Conservation (phyloP, 2,113 vertebrate species). For the Micromys minutus region DNA sequence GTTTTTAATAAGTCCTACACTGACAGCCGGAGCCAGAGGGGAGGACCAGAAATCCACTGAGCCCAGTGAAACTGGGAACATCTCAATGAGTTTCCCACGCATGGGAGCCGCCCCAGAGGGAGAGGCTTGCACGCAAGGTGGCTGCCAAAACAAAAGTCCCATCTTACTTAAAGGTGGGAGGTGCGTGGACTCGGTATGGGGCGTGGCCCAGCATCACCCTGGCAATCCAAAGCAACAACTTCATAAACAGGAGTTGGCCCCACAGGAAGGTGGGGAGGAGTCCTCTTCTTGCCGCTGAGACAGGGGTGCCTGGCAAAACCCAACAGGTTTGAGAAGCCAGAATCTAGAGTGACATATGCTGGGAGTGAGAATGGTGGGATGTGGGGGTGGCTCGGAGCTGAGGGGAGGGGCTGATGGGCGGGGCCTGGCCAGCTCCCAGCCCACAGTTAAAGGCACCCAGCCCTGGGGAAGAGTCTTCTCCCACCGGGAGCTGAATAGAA, state of each 20-base stretch:
- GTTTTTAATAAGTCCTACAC: neutral
- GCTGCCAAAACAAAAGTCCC: neutral
- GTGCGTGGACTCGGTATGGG: neutral
- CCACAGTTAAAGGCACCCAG: neutral
- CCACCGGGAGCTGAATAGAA: neutral
- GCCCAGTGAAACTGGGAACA: neutral
- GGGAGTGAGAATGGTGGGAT: neutral
- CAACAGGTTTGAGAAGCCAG: slow-evolving; percentile 45
- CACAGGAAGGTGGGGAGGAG: neutral
- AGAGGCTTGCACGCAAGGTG: neutral
- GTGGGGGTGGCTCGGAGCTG: neutral
- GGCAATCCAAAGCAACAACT: slow-evolving; percentile 45
- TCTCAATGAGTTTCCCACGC: neutral
- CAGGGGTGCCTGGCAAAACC: neutral
- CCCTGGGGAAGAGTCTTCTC: neutral
- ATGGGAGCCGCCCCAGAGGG: neutral
- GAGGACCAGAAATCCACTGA: neutral
- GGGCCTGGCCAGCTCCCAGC: neutral
- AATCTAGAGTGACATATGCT: neutral
- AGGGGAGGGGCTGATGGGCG: neutral
- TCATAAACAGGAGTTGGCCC: slow-evolving; percentile 19
- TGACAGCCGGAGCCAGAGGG: neutral
- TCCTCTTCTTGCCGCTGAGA: neutral
- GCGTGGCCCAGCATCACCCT: neutral
- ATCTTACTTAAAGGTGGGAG: neutral